phyloP scores from a whole-genome alignment of 2,113 vertebrate genomes.

The Platysteira castanea region DNA sequence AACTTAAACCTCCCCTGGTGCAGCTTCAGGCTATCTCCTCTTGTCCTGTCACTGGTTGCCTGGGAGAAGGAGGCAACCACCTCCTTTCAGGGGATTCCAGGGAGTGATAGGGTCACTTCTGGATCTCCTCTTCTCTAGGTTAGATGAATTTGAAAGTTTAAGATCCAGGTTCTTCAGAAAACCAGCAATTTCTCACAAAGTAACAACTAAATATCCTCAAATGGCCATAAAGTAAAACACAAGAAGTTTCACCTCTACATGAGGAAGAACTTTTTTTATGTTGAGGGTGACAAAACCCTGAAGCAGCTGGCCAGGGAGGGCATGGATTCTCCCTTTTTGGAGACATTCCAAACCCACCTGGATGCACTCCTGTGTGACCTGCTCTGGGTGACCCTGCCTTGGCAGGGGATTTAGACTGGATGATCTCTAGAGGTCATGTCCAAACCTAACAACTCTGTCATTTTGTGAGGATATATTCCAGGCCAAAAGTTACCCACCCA shows the following conservation, averaged over 20 bases:
- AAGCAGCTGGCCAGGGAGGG: too few species aligned
- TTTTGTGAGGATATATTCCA: neutral
- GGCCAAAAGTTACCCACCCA: neutral
- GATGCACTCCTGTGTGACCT: neutral
- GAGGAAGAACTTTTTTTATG: neutral
- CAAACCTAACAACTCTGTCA: neutral
- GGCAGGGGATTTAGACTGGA: neutral
- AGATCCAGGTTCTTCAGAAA: neutral
- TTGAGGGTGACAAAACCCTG: neutral
- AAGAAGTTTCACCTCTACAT: neutral
- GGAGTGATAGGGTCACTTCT: neutral
- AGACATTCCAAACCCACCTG: neutral
- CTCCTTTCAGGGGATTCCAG: neutral
- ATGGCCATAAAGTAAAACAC: neutral
- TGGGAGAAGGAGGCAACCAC: neutral
- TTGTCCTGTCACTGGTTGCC: neutral
- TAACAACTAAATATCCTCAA: neutral
- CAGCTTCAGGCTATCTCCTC: neutral
- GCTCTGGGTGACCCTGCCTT: neutral
- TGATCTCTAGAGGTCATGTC: too few species aligned
- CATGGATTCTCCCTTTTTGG: neutral
- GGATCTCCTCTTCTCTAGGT: neutral
- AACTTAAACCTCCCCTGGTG: rapidly evolving
- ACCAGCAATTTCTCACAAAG: neutral
- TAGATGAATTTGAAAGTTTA: neutral